Evolutionary conservation across 2,113 vertebrate genomes (phyloP).

Genomic region (Ophthalmolycus amberensis): DNA sequence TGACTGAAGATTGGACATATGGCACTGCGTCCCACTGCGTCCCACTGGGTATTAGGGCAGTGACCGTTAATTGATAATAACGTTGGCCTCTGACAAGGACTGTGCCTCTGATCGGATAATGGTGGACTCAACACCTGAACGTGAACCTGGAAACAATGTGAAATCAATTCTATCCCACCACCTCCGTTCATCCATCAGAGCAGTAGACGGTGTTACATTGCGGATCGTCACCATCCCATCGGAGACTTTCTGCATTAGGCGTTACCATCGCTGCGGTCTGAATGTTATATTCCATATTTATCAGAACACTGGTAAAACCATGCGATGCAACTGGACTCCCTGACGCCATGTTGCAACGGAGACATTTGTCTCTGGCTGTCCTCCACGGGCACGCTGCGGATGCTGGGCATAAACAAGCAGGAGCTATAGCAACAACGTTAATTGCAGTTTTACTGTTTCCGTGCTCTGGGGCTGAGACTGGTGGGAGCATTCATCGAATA

Average conservation of each 20-base stretch:
- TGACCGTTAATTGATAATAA: conserved; percentile 19
- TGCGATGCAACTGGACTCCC: conserved; percentile 6
- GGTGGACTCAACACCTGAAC: conserved; percentile 17
- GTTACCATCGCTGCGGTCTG: neutral
- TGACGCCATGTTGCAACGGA: conserved; percentile 18
- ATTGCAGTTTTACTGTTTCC: conserved; percentile 67
- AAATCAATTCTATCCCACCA: conserved; percentile 5
- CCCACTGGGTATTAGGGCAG: conserved; percentile 3
- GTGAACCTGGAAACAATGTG: conserved; percentile 31
- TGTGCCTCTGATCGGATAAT: conserved; percentile 16
- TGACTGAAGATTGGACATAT: conserved; percentile 19
- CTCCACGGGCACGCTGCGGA: conserved; percentile 14
- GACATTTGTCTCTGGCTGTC: conserved; percentile 44
- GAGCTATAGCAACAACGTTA: conserved; percentile 54
- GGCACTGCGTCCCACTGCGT: neutral
- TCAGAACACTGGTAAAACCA: conserved; percentile 25
- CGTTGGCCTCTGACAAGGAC: conserved; percentile 8
- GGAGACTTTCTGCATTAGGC: conserved; percentile 1
- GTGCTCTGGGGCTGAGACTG: conserved; percentile 36
- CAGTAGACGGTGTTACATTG: neutral
- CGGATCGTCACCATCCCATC: neutral
- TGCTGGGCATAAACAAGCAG: conserved; percentile 53
- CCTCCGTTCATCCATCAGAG: conserved; percentile 16
- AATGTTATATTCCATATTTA: conserved; percentile 35
- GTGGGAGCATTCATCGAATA: conserved; percentile 27